phyloP scores from a whole-genome alignment of 2,888 invertebrate species.

The Mongoloraphidia duomilia region DNA sequence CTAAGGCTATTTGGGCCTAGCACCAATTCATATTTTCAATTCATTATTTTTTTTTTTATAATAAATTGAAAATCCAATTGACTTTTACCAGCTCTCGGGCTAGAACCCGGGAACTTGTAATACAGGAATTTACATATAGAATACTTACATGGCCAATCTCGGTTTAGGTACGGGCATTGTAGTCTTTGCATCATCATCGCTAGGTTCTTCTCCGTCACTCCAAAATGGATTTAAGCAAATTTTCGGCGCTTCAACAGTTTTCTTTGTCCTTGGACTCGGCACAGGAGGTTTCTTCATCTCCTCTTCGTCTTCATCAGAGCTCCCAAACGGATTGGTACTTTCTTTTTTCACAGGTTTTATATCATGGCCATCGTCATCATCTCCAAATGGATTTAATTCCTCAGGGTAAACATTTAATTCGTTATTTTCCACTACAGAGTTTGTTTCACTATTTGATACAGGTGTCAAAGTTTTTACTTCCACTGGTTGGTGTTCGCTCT shows the following conservation, averaged over 20 bases:
- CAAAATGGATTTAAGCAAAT: conserved; percentile 55
- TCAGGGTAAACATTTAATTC: conserved; percentile 45
- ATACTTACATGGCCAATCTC: conserved; percentile 28
- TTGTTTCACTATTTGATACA: conserved; percentile 1
- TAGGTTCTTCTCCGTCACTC: conserved; percentile 53
- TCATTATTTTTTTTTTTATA: no score
- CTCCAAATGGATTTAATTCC: conserved; percentile 71
- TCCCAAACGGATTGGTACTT: conserved; percentile 56
- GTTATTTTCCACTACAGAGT: conserved; percentile 5
- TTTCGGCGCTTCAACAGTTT: conserved; percentile 27
- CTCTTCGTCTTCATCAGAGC: conserved; percentile 31
- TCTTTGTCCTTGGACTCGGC: conserved; percentile 8
- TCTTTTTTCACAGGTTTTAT: conserved; percentile 14
- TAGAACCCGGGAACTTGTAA: no score
- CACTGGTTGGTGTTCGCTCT: conserved; percentile 13
- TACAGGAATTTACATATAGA: no score
- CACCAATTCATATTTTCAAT: no score
- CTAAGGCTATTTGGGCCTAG: no score
- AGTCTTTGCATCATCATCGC: conserved; percentile 31
- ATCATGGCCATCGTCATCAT: conserved; percentile 38
- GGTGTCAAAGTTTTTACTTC: conserved; percentile 2
- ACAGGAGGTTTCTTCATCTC: conserved; percentile 14
- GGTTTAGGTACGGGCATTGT: conserved; percentile 33
- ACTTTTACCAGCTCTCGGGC: no score
- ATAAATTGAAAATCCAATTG: no score